Evolutionary conservation across 1,140 invertebrate species (phyloP).

Genomic region (Solen grandis): DNA sequence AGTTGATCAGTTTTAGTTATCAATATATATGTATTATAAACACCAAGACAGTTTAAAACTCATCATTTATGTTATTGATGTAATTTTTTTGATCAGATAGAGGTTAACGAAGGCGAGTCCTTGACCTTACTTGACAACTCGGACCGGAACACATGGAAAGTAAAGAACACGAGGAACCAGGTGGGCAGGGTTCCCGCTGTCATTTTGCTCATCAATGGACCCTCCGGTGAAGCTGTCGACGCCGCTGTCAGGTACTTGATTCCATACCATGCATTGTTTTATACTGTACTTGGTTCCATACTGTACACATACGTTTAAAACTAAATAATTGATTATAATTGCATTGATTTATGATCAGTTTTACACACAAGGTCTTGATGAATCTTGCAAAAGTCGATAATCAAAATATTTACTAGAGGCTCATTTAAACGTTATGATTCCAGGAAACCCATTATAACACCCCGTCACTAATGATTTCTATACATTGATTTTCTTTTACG

Average conservation of each 20-base stretch:
- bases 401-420: too few species aligned
- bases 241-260: constrained; percentile 73
- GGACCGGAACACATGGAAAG: constrained; percentile 71
- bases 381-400: too few species aligned
- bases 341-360: not conserved
- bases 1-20: not conserved
- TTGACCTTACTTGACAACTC: constrained; percentile 74
- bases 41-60: not conserved
- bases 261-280: not conserved
- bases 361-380: too few species aligned
- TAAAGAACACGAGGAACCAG: constrained; percentile 70
- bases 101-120: constrained; percentile 73
- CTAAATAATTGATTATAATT: not conserved
- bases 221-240: constrained; percentile 72
- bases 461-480: too few species aligned
- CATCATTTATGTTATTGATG: not conserved
- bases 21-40: not conserved
- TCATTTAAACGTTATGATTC: too few species aligned
- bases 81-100: constrained; percentile 67
- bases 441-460: too few species aligned
- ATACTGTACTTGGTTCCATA: not conserved
- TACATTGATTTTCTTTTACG: too few species aligned
- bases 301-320: not conserved
- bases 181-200: constrained; percentile 72
- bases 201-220: constrained; percentile 73